A percentile compares a stretch with the other conserved stretches of the same genome.
Conservation (phyloP, 1,140 invertebrate genomes). For the Riptortus pedestris region DNA sequence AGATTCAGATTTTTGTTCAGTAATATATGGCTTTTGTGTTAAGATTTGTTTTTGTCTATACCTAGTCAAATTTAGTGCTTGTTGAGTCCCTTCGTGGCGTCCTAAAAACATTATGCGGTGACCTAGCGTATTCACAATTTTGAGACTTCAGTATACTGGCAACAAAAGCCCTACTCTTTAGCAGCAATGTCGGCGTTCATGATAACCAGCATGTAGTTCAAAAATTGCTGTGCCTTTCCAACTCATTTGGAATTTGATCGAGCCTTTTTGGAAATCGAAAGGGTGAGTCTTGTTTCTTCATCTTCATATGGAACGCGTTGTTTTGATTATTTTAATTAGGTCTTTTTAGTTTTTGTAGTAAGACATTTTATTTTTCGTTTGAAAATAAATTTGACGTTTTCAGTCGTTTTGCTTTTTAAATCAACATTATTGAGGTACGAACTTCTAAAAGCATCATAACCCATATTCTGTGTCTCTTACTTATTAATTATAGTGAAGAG, state of each 20-base stretch:
- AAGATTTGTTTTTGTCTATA: neutral
- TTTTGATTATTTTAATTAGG: too few relatives aligned
- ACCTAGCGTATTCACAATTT: neutral
- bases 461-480: too few relatives aligned
- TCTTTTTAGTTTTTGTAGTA: too few relatives aligned
- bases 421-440: too few relatives aligned
- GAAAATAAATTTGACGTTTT: too few relatives aligned
- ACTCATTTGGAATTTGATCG: constrained; percentile 1
- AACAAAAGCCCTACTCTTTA: constrained; percentile 10
- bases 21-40: neutral
- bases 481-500: too few relatives aligned
- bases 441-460: too few relatives aligned
- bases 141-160: neutral
- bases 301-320: neutral
- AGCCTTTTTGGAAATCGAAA: neutral
- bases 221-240: neutral
- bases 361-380: too few relatives aligned
- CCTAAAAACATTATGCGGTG: neutral
- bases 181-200: constrained; percentile 5
- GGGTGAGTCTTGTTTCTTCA: neutral
- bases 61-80: neutral
- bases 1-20: neutral
- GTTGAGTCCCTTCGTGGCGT: neutral
- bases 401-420: too few relatives aligned
- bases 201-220: constrained; percentile 5